These are phyloP conservation scores for Oreotrochilus melanogaster DNA, from an alignment of 2,113 vertebrate genomes.

Conservation along the genomic window DNA sequence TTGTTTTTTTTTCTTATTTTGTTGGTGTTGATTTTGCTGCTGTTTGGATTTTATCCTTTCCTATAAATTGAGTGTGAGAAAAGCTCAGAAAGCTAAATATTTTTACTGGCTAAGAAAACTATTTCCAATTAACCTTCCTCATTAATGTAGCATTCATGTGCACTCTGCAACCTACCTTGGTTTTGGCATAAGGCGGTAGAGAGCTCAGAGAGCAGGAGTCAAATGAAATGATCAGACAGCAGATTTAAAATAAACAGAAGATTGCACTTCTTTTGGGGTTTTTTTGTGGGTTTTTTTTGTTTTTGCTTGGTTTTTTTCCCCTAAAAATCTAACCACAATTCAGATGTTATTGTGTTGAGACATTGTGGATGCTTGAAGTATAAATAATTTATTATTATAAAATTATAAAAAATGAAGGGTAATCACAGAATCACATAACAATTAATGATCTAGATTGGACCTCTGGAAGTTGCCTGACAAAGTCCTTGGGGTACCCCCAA, in stretches of 20 bases:
- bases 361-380: neutral
- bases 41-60: neutral
- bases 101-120: neutral
- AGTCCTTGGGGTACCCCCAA: neutral
- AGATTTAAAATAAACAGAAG: neutral
- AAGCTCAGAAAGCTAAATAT: neutral
- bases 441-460: neutral
- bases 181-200: fast-evolving
- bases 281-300: neutral
- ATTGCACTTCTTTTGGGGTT: neutral
- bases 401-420: fast-evolving
- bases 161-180: fast-evolving
- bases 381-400: neutral
- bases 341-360: neutral
- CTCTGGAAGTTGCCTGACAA: neutral
- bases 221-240: neutral
- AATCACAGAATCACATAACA: neutral
- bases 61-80: neutral
- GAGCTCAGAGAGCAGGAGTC: neutral
- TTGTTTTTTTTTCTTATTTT: neutral
- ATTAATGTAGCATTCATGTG: neutral
- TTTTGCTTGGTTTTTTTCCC: neutral
- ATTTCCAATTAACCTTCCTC: neutral
- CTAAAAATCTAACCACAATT: neutral
- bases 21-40: neutral